Conservation (phyloP, 2,888 invertebrate species). For the Diabrotica balteata region DNA sequence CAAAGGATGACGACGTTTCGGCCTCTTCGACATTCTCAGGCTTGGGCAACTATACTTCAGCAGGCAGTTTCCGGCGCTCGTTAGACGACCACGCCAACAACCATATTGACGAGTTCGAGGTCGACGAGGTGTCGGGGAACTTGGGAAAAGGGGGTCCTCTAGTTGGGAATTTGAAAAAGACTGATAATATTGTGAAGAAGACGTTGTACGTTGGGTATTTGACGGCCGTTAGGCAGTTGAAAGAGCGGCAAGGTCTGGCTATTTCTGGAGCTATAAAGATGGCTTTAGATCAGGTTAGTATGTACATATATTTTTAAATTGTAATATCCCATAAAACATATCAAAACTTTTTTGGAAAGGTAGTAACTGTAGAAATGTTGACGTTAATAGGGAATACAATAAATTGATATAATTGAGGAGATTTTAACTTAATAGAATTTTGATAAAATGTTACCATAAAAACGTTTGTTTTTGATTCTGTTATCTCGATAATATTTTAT, state of each 20-base stretch:
- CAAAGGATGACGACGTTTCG: conserved; percentile 33
- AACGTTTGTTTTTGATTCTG: no score
- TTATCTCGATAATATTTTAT: no score
- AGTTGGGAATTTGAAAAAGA: conserved; percentile 53
- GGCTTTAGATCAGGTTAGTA: conserved; percentile 80
- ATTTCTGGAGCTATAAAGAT: conserved; percentile 90
- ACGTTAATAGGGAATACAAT: no score
- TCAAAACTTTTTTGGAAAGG: no score
- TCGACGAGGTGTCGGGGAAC: conserved; percentile 9
- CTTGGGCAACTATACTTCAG: conserved; percentile 2
- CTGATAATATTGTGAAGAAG: conserved; percentile 65
- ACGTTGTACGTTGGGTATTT: conserved; percentile 84
- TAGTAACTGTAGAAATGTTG: no score
- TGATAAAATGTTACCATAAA: no score
- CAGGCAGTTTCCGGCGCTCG: conserved; percentile 2
- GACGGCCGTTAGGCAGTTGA: conserved; percentile 78
- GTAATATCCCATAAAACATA: background rate
- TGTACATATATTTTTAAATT: background rate
- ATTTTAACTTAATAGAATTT: no score
- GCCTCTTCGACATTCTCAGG: conserved; percentile 8
- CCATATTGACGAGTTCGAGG: conserved; percentile 6
- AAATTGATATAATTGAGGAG: no score
- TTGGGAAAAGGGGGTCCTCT: conserved; percentile 38
- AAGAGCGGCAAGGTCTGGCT: conserved; percentile 83
- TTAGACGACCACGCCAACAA: background rate